phyloP scores from a whole-genome alignment of 2,888 invertebrate species.

The Drosophila nr. medialis region DNA sequence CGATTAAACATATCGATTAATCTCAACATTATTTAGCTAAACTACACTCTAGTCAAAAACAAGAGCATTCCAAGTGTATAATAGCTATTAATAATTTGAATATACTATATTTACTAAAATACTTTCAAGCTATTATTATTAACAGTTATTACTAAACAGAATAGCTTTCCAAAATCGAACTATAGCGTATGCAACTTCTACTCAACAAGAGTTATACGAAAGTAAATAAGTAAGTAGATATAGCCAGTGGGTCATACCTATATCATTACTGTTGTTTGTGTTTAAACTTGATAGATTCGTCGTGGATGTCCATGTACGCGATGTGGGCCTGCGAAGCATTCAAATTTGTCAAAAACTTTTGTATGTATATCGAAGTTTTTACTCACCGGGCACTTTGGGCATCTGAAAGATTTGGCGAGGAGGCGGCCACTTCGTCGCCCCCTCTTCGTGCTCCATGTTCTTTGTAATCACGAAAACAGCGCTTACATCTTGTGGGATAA shows the following conservation, averaged over 20 bases:
- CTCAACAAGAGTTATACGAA: not conserved
- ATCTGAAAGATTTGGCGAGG: constrained; percentile 91
- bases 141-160: not conserved
- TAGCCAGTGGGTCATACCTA: constrained; percentile 75
- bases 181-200: not conserved
- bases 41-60: constrained; percentile 12
- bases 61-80: constrained; percentile 12
- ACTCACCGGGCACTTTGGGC: constrained; percentile 87
- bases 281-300: constrained; percentile 87
- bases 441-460: constrained; percentile 92
- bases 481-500: constrained; percentile 96
- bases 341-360: not conserved
- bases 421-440: constrained; percentile 90
- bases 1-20: not conserved
- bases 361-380: not conserved
- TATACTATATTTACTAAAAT: not conserved
- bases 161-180: not conserved
- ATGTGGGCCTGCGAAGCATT: constrained; percentile 70
- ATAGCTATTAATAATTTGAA: not conserved
- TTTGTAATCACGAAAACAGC: constrained; percentile 96
- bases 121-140: not conserved
- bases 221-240: not conserved
- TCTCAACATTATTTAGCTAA: not conserved
- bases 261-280: constrained; percentile 77
- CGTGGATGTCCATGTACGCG: constrained; percentile 91